These are phyloP conservation scores for Nomada ruficornis DNA, from an alignment of 2,888 invertebrate genomes.

Conservation along the genomic window DNA sequence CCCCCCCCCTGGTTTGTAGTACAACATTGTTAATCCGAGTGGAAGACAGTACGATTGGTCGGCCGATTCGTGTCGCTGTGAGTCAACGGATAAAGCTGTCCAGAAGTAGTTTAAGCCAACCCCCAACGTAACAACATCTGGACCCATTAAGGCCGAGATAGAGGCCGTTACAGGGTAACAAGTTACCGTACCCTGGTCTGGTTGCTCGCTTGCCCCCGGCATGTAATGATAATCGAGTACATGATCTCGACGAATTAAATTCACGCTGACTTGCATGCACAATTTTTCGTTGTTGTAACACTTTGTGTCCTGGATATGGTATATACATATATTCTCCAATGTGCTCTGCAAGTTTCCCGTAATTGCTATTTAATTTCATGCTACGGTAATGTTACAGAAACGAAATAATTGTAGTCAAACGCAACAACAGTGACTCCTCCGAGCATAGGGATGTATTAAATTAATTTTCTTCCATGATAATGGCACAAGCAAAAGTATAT, in stretches of 20 bases:
- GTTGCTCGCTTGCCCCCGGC: slow-evolving; percentile 9
- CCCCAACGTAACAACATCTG: slow-evolving; percentile 70
- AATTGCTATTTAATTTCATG: too few relatives aligned
- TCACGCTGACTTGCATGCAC: not conserved
- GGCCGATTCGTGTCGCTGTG: slow-evolving; percentile 69
- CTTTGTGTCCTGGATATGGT: not conserved
- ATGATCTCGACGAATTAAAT: slow-evolving; percentile 15
- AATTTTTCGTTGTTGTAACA: not conserved
- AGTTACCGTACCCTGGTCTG: slow-evolving; percentile 27
- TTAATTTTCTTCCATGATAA: too few relatives aligned
- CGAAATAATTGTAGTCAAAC: too few relatives aligned
- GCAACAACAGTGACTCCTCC: too few relatives aligned
- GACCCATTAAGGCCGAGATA: slow-evolving; percentile 70
- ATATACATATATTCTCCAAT: too few relatives aligned
- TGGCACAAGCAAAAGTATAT: too few relatives aligned
- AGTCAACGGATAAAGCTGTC: slow-evolving; percentile 71
- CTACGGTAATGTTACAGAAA: too few relatives aligned
- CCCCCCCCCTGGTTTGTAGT: slow-evolving; percentile 49
- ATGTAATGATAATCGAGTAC: slow-evolving; percentile 61
- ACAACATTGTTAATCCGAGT: slow-evolving; percentile 68
- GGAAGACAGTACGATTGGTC: slow-evolving; percentile 67
- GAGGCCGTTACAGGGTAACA: slow-evolving; percentile 62
- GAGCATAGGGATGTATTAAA: too few relatives aligned
- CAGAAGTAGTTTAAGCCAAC: slow-evolving; percentile 72
- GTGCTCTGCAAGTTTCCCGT: too few relatives aligned